phyloP scores from a whole-genome alignment of 2,888 invertebrate genomes.

The Exocentrus adspersus region DNA sequence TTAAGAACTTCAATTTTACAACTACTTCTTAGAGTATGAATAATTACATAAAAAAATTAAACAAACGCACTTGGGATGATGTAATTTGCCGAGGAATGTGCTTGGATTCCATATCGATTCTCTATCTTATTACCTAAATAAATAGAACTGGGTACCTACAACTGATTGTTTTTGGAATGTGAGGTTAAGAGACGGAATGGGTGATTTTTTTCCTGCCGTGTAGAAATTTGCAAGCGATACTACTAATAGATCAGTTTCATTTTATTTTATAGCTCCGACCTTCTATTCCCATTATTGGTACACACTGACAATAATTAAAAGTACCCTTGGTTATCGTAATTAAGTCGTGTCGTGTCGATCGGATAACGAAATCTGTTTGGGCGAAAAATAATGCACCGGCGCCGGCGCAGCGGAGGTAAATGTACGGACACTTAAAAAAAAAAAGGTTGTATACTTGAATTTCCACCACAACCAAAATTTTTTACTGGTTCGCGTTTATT shows the following conservation, averaged over 20 bases:
- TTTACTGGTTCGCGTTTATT: background rate
- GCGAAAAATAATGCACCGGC: background rate
- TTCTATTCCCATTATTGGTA: background rate
- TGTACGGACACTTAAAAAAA: background rate
- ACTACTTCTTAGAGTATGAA: too few relatives aligned
- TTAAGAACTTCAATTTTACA: too few relatives aligned
- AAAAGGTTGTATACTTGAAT: background rate
- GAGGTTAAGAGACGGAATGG: too few relatives aligned
- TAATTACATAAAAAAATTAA: too few relatives aligned
- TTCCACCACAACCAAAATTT: too few relatives aligned
- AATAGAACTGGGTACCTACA: too few relatives aligned
- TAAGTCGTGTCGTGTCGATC: background rate
- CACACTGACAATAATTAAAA: background rate
- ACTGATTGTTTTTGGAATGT: too few relatives aligned
- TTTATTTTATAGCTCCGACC: background rate
- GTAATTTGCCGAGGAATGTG: background rate
- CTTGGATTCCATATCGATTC: background rate
- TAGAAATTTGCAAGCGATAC: background rate
- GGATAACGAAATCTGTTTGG: background rate
- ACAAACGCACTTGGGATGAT: background rate
- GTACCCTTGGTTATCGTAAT: slow-evolving; percentile 1
- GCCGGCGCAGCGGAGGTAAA: background rate
- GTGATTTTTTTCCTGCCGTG: too few relatives aligned
- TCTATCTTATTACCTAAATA: too few relatives aligned
- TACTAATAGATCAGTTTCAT: background rate